Percentiles rank a stretch among this genome's conserved stretches.
Evolutionary conservation across 2,797 vertebrate species (phyloP).

Genomic region (Myotis vivesi): DNA sequence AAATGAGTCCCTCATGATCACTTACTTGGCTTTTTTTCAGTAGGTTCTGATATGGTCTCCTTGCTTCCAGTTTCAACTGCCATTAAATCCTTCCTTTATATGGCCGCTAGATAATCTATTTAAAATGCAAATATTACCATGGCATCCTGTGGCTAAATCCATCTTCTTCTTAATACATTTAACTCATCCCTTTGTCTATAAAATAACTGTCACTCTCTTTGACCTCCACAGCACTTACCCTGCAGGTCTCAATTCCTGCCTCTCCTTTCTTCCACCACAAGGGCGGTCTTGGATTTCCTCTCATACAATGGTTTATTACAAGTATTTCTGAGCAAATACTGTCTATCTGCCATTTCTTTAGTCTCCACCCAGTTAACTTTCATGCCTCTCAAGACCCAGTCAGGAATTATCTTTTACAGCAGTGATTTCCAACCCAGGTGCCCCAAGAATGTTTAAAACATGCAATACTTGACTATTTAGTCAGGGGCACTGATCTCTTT

Average conservation of each 20-base stretch:
- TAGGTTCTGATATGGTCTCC: background rate
- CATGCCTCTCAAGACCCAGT: background rate
- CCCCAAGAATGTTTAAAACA: background rate
- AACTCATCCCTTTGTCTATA: background rate
- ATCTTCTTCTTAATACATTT: slow-evolving; percentile 2
- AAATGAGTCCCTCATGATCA: slow-evolving; percentile 18
- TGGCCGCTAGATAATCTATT: background rate
- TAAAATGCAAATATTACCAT: slow-evolving; percentile 44
- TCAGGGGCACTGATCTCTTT: background rate
- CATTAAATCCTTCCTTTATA: slow-evolving; percentile 41
- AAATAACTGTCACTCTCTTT: background rate
- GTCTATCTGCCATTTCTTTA: background rate
- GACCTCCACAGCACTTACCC: background rate
- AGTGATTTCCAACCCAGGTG: background rate
- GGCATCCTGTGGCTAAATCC: background rate
- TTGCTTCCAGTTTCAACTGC: background rate
- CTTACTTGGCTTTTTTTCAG: background rate
- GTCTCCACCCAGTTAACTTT: background rate
- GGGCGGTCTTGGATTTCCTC: background rate
- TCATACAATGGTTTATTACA: background rate
- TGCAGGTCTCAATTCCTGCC: background rate
- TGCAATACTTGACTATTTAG: background rate
- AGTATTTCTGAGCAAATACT: background rate
- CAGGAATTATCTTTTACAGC: background rate
- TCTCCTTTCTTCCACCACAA: background rate